Evolutionary conservation across 2,113 vertebrate genomes (phyloP), one percentile per base, ranked within the genome.

Genomic region (Ceratotherium simum): DNA sequence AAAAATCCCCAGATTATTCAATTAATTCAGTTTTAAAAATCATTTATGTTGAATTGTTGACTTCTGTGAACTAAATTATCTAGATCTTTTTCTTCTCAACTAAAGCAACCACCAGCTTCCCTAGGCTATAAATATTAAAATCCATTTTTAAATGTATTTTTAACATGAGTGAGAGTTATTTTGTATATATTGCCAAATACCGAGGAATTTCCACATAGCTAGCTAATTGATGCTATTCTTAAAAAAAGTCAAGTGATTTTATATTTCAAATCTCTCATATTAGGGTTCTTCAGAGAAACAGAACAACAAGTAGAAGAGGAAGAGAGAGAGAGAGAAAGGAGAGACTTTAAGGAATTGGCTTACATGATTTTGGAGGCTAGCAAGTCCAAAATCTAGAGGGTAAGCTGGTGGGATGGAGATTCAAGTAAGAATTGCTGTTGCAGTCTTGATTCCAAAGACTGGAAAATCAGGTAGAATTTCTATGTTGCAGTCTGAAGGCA

Each of bases 1-100:
- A 75, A 39, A 48, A 39, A 1, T 23, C 20, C 31, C 33, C 8
- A 60, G 4, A 62, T 69, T 79, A 88, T 85, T 95, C 60, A 75
- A 18, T 67, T 39, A 90, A 90, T 91, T 93, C 23, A n/a, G 46
- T 90, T 95, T 95, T 36, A 48, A 20, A 83, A 64, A 58, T 80
- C 21, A 42, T 5, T 67, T 76, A 46, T 51, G 13, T 27, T 82
- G 23, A 90, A 69, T 70, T 85, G 60, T 64, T 93, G 75, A 76
- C 18, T 75, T 51, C 20, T 80, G 7, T 27, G 14, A 3, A 54
- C 27, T 70, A 75, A 79, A 90, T 36, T 62, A 62, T 21, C 65
- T 85, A 54, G 27, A 60, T n/a, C 18, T 81, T 54, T 96, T 90
- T 73, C 62, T 78, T 97, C 29, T 93, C 33, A 89, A 67, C 48